Conservation (phyloP, 2,113 vertebrate genomes). For the Platycercus adscitus region DNA sequence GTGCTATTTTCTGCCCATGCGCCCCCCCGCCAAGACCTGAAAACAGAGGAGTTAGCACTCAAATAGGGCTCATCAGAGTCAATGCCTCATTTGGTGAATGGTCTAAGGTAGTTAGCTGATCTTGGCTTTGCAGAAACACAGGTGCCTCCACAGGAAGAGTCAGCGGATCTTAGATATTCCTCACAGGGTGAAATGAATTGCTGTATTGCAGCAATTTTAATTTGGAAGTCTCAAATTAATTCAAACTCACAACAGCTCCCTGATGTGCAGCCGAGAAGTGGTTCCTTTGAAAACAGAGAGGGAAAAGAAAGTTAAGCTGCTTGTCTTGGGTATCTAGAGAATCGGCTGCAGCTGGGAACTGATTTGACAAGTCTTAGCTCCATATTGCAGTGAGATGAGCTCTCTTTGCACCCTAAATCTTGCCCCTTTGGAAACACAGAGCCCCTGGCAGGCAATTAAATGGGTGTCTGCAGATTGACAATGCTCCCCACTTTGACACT, state of each 20-base stretch:
- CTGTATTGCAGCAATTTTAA: conserved; percentile 64
- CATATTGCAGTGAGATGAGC: neutral
- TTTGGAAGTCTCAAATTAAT: conserved; percentile 66
- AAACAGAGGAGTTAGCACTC: neutral
- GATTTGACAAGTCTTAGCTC: neutral
- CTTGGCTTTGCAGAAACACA: conserved; percentile 9
- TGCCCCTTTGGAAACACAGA: neutral
- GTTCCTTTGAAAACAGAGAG: conserved; percentile 48
- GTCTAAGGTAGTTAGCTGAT: neutral
- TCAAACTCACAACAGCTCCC: conserved; percentile 52
- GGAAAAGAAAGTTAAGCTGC: conserved; percentile 29
- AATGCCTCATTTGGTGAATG: neutral
- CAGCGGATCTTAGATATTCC: conserved; percentile 54
- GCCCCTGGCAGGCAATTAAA: neutral
- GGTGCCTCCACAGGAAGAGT: conserved; percentile 57
- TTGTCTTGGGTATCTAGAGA: conserved; percentile 24
- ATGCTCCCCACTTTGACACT: neutral
- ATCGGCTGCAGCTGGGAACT: neutral
- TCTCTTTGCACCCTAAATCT: neutral
- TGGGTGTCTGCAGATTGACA: neutral
- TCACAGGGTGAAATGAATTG: conserved; percentile 62
- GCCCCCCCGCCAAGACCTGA: neutral
- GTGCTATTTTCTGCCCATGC: neutral
- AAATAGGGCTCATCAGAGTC: neutral
- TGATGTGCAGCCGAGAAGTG: neutral